Evolutionary conservation across 2,888 invertebrate species (phyloP).

Genomic region (Oscheius myriophilus): DNA sequence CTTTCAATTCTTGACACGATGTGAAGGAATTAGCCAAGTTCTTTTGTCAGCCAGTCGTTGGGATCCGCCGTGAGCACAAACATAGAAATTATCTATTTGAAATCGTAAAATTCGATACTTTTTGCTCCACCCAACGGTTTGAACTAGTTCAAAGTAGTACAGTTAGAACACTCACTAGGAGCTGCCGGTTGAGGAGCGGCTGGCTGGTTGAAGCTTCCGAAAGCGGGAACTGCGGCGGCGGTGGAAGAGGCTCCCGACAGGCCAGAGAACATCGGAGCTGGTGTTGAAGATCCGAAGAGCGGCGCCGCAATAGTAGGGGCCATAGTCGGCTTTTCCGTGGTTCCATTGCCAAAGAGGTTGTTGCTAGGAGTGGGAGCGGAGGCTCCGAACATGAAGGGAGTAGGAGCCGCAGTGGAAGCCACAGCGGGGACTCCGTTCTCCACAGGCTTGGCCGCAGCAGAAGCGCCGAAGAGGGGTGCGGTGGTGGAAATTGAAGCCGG

Average conservation of each 20-base stretch:
- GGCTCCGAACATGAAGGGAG: conserved; percentile 18
- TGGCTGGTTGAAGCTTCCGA: background rate
- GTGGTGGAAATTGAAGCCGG: background rate
- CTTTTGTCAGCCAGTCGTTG: no score
- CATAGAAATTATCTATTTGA: no score
- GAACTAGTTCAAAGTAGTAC: no score
- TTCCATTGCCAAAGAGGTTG: background rate
- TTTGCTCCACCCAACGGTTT: no score
- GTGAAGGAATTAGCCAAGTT: no score
- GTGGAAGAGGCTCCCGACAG: background rate
- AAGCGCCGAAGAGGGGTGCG: conserved; percentile 15
- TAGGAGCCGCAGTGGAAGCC: background rate
- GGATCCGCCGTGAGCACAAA: no score
- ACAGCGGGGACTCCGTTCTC: background rate
- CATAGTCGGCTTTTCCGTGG: background rate
- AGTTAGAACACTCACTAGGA: background rate
- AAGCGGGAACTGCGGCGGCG: background rate
- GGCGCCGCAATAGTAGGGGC: no score
- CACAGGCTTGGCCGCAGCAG: conserved; percentile 14
- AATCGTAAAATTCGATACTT: no score
- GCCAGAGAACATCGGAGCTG: background rate
- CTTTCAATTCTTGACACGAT: no score
- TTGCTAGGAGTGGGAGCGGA: conserved; percentile 1
- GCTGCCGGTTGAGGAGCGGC: background rate
- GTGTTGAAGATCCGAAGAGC: background rate